Evolutionary conservation across 2,797 vertebrate genomes (phyloP), one percentile per base, ranked within the genome.

Genomic region (Peromyscus attwateri): DNA sequence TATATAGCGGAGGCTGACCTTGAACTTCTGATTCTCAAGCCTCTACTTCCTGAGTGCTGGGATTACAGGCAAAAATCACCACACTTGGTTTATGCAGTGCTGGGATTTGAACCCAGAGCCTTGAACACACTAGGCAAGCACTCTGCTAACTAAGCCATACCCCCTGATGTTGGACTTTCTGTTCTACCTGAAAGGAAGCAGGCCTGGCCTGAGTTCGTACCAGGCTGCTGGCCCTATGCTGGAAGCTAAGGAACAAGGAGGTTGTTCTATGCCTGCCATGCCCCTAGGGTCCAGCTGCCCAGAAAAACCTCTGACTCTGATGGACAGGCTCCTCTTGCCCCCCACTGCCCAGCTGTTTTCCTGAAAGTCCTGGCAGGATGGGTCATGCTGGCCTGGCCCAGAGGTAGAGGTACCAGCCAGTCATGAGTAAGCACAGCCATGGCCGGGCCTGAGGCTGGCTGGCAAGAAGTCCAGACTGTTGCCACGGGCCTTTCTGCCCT

Each of bases 121-220:
- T 66, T 84, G 9, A 19, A 11, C 17, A 21, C 43, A 62, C 40
- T 66, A 46, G 17, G 29, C 40, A 46, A 66, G 40, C 27, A 31
- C 40, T 85, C 62, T 66, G 82, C 29, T 17, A 83, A 10, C 31
- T 68, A 55, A 87, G 13, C 34, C 66, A 71, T 34, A 52, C 27
- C 16, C 34, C 70, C 85, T 27, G 92, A 94, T 89, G 37, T 87
- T 91, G 92, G 92, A 71, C 10, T 95, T 96, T 76, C 76, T 76
- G 23, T 76, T 89, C 95, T 92, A 90, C 91, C 98, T 75, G n/a
- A 23, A 87, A 94, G 95, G 87, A 27, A 46, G 62, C 62, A 84
- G 96, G 43, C 87, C 7, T 94, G 37, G 81, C 2, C 29, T 52
- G n/a, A 14, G 64, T 19, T 93, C 92, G 88, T 0, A 21, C 21